phyloP scores from a whole-genome alignment of 2,113 vertebrate species.

The Cisticola juncidis region DNA sequence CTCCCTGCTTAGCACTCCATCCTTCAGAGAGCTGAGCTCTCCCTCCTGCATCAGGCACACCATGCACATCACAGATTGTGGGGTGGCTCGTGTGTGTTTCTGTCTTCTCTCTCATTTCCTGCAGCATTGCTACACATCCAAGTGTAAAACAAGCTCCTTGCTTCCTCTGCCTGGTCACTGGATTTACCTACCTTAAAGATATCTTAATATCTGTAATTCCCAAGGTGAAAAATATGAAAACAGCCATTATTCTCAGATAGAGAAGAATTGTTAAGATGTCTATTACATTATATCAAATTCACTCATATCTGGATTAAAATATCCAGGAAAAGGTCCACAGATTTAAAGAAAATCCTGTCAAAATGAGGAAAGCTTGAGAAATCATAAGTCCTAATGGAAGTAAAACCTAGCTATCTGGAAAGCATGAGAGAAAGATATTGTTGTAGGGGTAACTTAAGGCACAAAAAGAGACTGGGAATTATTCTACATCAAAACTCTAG shows the following conservation, averaged over 20 bases:
- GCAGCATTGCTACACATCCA: not conserved
- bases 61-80: fast-evolving
- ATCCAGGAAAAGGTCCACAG: not conserved
- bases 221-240: not conserved
- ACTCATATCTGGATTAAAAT: not conserved
- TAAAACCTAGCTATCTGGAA: not conserved
- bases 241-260: not conserved
- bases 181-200: not conserved
- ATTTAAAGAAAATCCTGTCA: not conserved
- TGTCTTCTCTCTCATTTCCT: not conserved
- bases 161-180: not conserved
- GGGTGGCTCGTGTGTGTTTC: not conserved
- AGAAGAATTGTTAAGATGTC: not conserved
- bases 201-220: not conserved
- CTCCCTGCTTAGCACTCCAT: not conserved
- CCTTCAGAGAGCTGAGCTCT: not conserved
- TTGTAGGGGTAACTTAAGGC: fast-evolving
- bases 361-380: not conserved
- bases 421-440: not conserved
- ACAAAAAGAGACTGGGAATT: not conserved
- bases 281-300: not conserved
- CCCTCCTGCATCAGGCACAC: not conserved
- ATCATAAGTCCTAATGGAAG: not conserved
- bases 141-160: not conserved
- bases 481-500: not conserved